Percentiles rank a stretch among this genome's conserved stretches.
Evolutionary conservation across 37 sponge, comb jelly and placozoan genomes (phyloP).

Genomic region (Agelas oroides): DNA sequence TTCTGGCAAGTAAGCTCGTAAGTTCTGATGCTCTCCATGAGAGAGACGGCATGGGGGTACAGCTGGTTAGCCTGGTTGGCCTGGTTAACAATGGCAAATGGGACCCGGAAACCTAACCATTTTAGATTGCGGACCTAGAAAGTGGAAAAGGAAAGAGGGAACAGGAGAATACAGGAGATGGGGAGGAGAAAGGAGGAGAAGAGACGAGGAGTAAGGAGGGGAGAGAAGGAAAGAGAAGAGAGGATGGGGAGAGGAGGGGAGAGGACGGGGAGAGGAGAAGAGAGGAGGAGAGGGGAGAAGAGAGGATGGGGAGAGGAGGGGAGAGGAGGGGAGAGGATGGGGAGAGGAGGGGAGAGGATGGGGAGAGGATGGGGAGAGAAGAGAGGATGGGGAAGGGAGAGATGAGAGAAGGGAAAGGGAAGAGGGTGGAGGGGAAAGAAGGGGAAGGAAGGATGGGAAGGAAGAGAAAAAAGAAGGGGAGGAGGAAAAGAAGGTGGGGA

Average conservation of each 20-base stretch:
- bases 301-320: too few relatives aligned
- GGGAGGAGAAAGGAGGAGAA: too few relatives aligned
- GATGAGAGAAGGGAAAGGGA: not conserved
- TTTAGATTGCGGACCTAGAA: conserved; percentile 84
- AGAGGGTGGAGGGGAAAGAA: not conserved
- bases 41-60: conserved; percentile 96
- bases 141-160: not conserved
- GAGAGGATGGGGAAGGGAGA: too few relatives aligned
- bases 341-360: too few relatives aligned
- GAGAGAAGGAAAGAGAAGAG: too few relatives aligned
- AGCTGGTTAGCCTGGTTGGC: conserved; percentile 96
- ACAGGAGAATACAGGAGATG: not conserved
- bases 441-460: too few relatives aligned
- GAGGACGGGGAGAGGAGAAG: not conserved
- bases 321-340: too few relatives aligned
- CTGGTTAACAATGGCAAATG: conserved; percentile 87
- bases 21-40: conserved; percentile 94
- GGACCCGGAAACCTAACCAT: conserved; percentile 92
- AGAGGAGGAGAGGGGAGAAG: too few relatives aligned
- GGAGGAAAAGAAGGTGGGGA: not conserved
- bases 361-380: too few relatives aligned
- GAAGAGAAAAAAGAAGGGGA: too few relatives aligned
- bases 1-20: conserved; percentile 95
- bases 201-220: too few relatives aligned
- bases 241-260: too few relatives aligned